A percentile compares a stretch with the other conserved stretches of the same genome.
phyloP scores from a whole-genome alignment of 2,888 invertebrate genomes.

The Leptopilina myrica region DNA sequence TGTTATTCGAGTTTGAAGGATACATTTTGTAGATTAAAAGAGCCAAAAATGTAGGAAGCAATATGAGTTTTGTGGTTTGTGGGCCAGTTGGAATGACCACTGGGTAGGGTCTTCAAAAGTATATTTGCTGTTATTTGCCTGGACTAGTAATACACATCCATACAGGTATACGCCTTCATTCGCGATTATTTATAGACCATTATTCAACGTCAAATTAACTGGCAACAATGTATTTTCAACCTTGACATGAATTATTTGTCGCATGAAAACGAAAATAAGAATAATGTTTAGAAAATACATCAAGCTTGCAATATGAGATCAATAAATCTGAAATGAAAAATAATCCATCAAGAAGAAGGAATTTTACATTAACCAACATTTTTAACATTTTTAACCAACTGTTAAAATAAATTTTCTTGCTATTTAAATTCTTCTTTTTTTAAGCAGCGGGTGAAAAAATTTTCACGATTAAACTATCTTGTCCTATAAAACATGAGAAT shows the following conservation, averaged over 20 bases:
- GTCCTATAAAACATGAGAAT: conserved; percentile 24
- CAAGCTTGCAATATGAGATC: no score
- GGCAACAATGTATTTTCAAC: no score
- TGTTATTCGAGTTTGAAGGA: conserved; percentile 47
- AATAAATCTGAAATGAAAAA: no score
- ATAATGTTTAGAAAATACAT: no score
- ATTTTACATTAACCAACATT: no score
- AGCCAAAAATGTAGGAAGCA: conserved; percentile 61
- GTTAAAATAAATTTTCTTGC: no score
- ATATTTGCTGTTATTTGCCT: background rate
- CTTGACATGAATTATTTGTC: background rate
- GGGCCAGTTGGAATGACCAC: background rate
- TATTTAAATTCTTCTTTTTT: no score
- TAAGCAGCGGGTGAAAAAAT: background rate
- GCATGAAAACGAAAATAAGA: no score
- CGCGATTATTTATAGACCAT: background rate
- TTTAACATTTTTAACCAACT: no score
- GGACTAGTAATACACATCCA: no score
- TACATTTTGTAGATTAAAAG: conserved; percentile 70
- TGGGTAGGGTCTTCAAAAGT: background rate
- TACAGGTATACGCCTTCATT: no score
- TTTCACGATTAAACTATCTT: background rate
- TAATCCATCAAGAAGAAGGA: no score
- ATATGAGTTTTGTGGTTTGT: conserved; percentile 44
- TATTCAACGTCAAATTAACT: background rate